These are phyloP conservation scores for Sarcophaga caerulescens DNA, from an alignment of 2,888 invertebrate genomes.

Conservation along the genomic window DNA sequence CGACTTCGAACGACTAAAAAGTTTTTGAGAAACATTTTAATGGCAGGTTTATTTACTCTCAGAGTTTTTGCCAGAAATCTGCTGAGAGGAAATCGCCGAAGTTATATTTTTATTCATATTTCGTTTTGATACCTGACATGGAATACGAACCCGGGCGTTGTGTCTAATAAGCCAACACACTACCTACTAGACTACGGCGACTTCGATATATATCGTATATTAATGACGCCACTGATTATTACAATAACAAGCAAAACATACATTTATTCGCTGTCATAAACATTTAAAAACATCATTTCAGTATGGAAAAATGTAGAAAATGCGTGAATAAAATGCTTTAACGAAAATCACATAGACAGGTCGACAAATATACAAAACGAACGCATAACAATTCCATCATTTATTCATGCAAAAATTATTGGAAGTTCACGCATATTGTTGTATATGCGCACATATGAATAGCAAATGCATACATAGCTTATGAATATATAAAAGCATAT, in stretches of 20 bases:
- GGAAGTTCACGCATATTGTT: neutral
- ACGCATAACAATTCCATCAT: neutral
- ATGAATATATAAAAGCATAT: too few relatives aligned
- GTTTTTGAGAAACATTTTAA: too few relatives aligned
- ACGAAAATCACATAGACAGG: slow-evolving; percentile 34
- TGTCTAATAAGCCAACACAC: too few relatives aligned
- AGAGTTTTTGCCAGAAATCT: too few relatives aligned
- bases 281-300: slow-evolving; percentile 15
- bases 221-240: slow-evolving; percentile 8
- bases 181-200: too few relatives aligned
- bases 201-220: too few relatives aligned
- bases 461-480: neutral
- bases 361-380: neutral
- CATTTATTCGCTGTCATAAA: slow-evolving; percentile 11
- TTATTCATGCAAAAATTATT: slow-evolving; percentile 30
- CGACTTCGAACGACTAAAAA: too few relatives aligned
- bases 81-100: too few relatives aligned
- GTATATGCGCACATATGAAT: neutral
- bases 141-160: too few relatives aligned
- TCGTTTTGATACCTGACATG: too few relatives aligned
- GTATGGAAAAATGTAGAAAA: slow-evolving; percentile 37
- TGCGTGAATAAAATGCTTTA: slow-evolving; percentile 47
- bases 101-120: too few relatives aligned
- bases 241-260: slow-evolving; percentile 10
- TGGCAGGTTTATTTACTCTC: too few relatives aligned